Evolutionary conservation across 2,888 invertebrate species (phyloP), one percentile per base, ranked within the genome.

Genomic region (Diaperis boleti): DNA sequence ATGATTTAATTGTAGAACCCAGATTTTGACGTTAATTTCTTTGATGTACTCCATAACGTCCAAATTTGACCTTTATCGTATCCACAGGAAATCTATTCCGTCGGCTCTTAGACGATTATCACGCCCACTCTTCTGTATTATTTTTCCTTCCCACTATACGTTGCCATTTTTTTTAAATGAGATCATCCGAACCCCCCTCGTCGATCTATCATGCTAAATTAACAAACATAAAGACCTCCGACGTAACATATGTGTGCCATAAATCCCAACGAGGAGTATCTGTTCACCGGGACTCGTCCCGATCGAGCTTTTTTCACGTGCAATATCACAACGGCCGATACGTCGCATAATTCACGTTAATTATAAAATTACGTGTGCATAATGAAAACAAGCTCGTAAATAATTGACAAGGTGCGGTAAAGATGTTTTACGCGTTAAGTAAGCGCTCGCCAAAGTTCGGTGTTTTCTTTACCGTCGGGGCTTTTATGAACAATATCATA

Each of bases 351-450:
- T 67, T 70, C 69, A 68, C 65, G 44, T 64, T 70, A 69, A 72
- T 72, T 66, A 65, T 65, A 64, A 68, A 71, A 72, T 71, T 70
- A 71, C 69, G 69, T 68, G 66, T 66, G 69, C 69, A 68, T 70
- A 69, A 72, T 72, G 71, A 68, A 71, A 68, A 69, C 65, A 65
- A 35, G 67, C 47, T 59, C 65, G 68, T 69, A 67, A 69, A 70
- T 72, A 70, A 69, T 71, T 71, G 70, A 70, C 64, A 65, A 68
- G 65, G 59, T 66, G 71, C 69, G 65, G 69, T 67, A 69, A 69
- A 67, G 68, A 69, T 69, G 69, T 63, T 69, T 69, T 71, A 69
- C 64, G 66, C 57, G 54, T 61, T 62, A 64, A 66, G 59, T 67
- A 63, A 60, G 64, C 54, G 59, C 59, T 42, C 49, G 42, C 49